Percentiles rank a stretch among this genome's conserved stretches.
phyloP scores from a whole-genome alignment of 2,113 vertebrate genomes.

The Ophthalmolycus amberensis region DNA sequence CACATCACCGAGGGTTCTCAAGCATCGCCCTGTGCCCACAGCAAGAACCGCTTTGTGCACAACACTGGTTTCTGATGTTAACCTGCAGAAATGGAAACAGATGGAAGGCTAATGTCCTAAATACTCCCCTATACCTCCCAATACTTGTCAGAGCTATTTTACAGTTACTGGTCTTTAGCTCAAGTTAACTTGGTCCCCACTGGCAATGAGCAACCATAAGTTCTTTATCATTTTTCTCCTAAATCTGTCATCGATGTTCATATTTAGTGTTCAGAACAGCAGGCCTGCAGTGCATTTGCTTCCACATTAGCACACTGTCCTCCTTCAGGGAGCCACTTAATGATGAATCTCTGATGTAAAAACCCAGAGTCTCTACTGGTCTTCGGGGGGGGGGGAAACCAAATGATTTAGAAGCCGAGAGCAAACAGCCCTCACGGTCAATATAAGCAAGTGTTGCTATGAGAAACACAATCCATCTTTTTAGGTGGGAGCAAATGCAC shows the following conservation, averaged over 20 bases:
- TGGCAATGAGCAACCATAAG: background rate
- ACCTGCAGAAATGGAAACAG: slow-evolving; percentile 41
- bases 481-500: slow-evolving; percentile 2
- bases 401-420: background rate
- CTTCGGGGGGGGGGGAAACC: background rate
- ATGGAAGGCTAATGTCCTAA: slow-evolving; percentile 13
- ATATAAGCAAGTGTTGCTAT: background rate
- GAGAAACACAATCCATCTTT: background rate
- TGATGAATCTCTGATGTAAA: slow-evolving; percentile 10
- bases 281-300: background rate
- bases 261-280: slow-evolving; percentile 14
- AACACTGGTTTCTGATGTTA: slow-evolving; percentile 42
- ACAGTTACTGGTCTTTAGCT: background rate
- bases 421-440: background rate
- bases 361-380: background rate
- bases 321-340: background rate
- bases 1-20: background rate
- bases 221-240: background rate
- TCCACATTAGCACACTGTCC: background rate
- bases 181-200: background rate
- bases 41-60: slow-evolving; percentile 39
- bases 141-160: background rate
- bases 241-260: background rate
- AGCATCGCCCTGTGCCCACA: slow-evolving; percentile 29
- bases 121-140: background rate